Base-by-base conservation (phyloP, 2,113 vertebrate genomes). In the Formicarius rufipectus region DNA sequence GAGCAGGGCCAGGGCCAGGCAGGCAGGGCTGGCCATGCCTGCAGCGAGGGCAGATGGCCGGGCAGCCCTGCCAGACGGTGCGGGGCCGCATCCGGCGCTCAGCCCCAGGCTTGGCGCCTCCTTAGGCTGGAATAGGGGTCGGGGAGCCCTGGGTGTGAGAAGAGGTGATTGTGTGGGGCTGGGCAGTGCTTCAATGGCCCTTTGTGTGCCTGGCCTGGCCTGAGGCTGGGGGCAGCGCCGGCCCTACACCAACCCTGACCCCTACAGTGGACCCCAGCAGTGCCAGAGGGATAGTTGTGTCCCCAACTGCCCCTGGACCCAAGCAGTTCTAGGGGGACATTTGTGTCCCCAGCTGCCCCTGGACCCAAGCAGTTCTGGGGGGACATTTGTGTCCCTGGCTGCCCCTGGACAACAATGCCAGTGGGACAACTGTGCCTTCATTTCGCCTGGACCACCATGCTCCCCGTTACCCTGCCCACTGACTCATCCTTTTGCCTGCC, bases 31-130 rank as follows among this genome's bases (percentile, higher is more conserved):
- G 77, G 74, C 0, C 3, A 87, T 87, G 73, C 96, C 89, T 37
- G 88, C 20, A 2, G 76, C 1, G 53, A 80, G 79, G 90, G 87
- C 96, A 97, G 97, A 97, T 97, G 96, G 95, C 63, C 1, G 44
- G 7, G 22, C 0, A 5, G 82, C 92, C 12, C 0, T 68, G 92
- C 90, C 95, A 97, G 87, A 84, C 37, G 14, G 64, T 0, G 0
- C 0, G 20, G 84, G 88, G 69, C 74, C 4, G 2, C 5, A 18
- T 90, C 85, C 52, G 1, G 82, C 1, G 0, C 81, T 80, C 1
- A 0, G 86, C 75, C 69, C 37, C 1, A 0, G 62, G 58, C 37
- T 60, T 20, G 37, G 73, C 25, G 17, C 63, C 83, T 82, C 52
- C 39, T 89, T 22, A 1, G 84, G 78, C 84, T 0, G 0, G 69